These are phyloP conservation scores for Plotosus lineatus DNA, from an alignment of 2,113 vertebrate species.

Conservation along the genomic window DNA sequence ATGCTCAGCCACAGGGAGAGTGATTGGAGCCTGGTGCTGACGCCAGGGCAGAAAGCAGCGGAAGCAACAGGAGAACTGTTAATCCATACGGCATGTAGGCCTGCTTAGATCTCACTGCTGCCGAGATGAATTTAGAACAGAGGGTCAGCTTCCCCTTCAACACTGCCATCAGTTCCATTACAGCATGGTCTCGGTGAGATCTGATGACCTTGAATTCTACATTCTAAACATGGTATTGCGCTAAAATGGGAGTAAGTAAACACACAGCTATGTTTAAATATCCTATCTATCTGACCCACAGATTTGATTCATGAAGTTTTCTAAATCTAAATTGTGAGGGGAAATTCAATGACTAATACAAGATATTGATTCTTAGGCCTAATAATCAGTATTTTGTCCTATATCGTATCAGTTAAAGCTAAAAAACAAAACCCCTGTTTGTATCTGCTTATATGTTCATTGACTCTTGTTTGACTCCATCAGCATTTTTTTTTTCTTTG, in stretches of 20 bases:
- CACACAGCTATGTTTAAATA: not conserved
- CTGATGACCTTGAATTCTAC: constrained; percentile 33
- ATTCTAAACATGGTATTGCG: constrained; percentile 21
- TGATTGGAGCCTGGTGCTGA: constrained; percentile 43
- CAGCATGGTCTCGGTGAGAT: constrained; percentile 32
- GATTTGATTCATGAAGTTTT: not conserved
- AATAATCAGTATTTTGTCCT: not conserved
- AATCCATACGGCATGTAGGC: constrained; percentile 36
- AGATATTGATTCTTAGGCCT: not conserved
- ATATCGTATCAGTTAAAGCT: constrained; percentile 5
- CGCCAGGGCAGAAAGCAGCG: constrained; percentile 15
- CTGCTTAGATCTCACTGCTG: constrained; percentile 47
- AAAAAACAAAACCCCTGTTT: not conserved
- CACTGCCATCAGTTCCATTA: constrained; percentile 51
- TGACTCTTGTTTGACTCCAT: not conserved
- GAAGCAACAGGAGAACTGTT: constrained; percentile 37
- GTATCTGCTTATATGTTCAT: too few species aligned
- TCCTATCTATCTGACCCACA: not conserved
- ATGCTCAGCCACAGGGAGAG: constrained; percentile 25
- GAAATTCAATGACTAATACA: not conserved
- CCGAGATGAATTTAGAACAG: constrained; percentile 48
- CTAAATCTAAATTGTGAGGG: not conserved
- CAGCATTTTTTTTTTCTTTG: constrained; percentile 6
- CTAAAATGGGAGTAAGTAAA: not conserved
- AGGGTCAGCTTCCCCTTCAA: constrained; percentile 42